Base-by-base conservation (phyloP, 1,140 invertebrate species). In the Galleria mellonella region DNA sequence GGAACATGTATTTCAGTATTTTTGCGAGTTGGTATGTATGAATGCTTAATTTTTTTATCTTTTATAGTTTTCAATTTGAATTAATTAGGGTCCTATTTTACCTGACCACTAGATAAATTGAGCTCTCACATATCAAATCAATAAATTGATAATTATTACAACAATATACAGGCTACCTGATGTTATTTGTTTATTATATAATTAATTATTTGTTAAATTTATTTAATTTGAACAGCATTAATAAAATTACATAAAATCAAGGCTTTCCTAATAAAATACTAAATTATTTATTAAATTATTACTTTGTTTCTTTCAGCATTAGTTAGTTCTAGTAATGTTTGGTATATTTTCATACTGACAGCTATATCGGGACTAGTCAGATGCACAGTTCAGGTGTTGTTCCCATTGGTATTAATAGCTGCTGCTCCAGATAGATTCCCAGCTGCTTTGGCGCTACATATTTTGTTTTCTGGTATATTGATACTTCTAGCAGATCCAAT, bases 401-500 rank as follows among this genome's bases (percentile, higher is more conserved):
- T 81, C 28, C 81, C 81, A 0, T 40, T 83, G 14, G 81, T 84
- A 7, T 47, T 83, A 43, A 69, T 60, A 1, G 58, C 56, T 0
- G 81, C 75, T 9, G 81, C 76, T 1, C 77, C 77, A 0, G 72
- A 83, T 30, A 53, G 72, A 5, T 84, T 84, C 32, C 81, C 81
- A 5, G 81, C 72, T 5, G 81, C 81, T 1, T 43, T 84, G 27
- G 72, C 76, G 0, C 43, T 84, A 12, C 81, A 84, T 43, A 84
- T 84, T 0, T 40, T 84, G 13, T 81, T 83, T 40, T 83, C 78
- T 31, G 78, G 78, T 4, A 57, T 62, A 12, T 53, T 84, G 0
- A 84, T 84, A 77, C 55, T 84, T 0, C 43, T 84, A 9, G 74
- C 77, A 13, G 77, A 84, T 52, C 77, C 77, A 11, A 52, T 84